These are phyloP conservation scores for Gibbula magus DNA, from an alignment of 2,888 invertebrate species.

Conservation along the genomic window DNA sequence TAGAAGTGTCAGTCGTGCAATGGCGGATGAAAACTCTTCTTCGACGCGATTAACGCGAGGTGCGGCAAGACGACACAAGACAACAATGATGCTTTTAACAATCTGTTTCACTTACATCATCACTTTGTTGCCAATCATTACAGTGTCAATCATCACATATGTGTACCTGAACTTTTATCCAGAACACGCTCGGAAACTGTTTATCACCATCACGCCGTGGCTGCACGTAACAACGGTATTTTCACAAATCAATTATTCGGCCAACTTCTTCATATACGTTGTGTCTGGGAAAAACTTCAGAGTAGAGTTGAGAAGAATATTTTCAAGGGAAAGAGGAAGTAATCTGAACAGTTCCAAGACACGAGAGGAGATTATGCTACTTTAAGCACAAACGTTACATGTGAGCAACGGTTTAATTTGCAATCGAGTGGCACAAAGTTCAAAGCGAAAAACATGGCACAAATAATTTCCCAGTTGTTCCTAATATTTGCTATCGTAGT, in stretches of 20 bases:
- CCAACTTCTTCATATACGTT: slow-evolving; percentile 65
- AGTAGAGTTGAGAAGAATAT: slow-evolving; percentile 45
- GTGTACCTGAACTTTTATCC: slow-evolving; percentile 33
- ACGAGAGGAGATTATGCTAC: slow-evolving; percentile 28
- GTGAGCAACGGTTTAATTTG: not conserved
- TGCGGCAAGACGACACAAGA: slow-evolving; percentile 45
- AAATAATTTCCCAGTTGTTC: no score
- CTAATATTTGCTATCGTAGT: no score
- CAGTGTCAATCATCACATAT: slow-evolving; percentile 45
- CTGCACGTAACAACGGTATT: slow-evolving; percentile 46
- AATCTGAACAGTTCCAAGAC: slow-evolving; percentile 29
- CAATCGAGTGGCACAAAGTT: no score
- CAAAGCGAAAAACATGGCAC: no score
- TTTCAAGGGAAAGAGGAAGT: slow-evolving; percentile 25
- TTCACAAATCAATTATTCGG: slow-evolving; percentile 57
- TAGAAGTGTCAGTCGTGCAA: slow-evolving; percentile 33
- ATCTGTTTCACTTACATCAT: slow-evolving; percentile 57
- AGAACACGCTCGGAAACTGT: slow-evolving; percentile 29
- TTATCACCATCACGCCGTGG: slow-evolving; percentile 42
- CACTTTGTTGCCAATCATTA: slow-evolving; percentile 51
- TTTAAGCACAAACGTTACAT: not conserved
- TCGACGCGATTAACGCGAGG: slow-evolving; percentile 40
- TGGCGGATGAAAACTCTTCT: slow-evolving; percentile 37
- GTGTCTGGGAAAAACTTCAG: slow-evolving; percentile 60
- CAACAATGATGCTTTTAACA: slow-evolving; percentile 57